phyloP scores from a whole-genome alignment of 2,888 invertebrate genomes.

The Saturnia japonica region DNA sequence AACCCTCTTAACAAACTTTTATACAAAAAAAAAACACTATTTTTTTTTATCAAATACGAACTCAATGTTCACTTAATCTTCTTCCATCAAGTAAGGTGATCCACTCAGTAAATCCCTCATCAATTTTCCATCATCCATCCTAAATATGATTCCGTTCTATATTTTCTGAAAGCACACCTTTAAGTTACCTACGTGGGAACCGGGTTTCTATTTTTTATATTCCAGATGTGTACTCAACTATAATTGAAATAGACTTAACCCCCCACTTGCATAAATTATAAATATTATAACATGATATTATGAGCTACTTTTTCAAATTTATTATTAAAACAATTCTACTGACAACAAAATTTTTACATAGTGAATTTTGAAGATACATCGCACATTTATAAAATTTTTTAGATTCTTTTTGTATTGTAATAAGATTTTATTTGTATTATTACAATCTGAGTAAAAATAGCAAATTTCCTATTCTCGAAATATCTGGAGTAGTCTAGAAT shows the following conservation, averaged over 20 bases:
- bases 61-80: slow-evolving; percentile 6
- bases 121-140: slow-evolving; percentile 13
- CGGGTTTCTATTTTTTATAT: slow-evolving; percentile 9
- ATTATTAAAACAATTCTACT: neutral
- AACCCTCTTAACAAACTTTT: neutral
- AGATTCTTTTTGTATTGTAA: no score
- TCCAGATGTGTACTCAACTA: neutral
- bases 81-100: slow-evolving; percentile 12
- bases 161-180: slow-evolving; percentile 15
- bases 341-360: no score
- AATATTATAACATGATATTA: neutral
- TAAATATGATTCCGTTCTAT: slow-evolving; percentile 13
- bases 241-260: neutral
- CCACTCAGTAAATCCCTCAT: slow-evolving; percentile 12
- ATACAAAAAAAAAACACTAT: neutral
- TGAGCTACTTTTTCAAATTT: neutral
- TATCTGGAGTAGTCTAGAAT: no score
- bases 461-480: no score
- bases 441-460: no score
- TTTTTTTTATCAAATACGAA: slow-evolving; percentile 1
- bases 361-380: no score
- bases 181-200: slow-evolving; percentile 13
- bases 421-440: no score
- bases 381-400: no score
- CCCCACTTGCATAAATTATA: neutral